These are phyloP conservation scores for Chaetodon auriga DNA, from an alignment of 2,113 vertebrate species.

Conservation along the genomic window DNA sequence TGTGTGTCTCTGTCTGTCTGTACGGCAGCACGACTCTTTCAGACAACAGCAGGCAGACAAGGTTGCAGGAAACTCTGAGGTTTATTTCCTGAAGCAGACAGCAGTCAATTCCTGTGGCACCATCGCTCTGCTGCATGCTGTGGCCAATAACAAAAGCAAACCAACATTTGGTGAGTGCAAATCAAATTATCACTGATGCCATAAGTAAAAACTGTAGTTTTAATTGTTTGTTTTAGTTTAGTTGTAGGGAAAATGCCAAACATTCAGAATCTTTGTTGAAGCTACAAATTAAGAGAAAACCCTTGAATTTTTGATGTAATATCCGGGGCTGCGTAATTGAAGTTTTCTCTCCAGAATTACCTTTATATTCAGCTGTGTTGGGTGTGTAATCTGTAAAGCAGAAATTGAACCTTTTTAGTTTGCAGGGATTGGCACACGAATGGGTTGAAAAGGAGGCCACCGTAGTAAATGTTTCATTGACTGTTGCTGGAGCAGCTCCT, in stretches of 20 bases:
- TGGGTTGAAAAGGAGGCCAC: neutral
- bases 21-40: slow-evolving; percentile 91
- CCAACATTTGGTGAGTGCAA: slow-evolving; percentile 89
- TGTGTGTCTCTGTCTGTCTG: neutral
- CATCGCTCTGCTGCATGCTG: slow-evolving; percentile 92
- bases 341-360: neutral
- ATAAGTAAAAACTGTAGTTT: neutral
- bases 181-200: neutral
- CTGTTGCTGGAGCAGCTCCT: neutral
- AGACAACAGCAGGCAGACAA: slow-evolving; percentile 90
- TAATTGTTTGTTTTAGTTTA: neutral
- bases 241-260: too few species aligned
- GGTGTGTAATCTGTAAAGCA: neutral
- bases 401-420: neutral
- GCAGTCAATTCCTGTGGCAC: slow-evolving; percentile 95
- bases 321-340: neutral
- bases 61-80: slow-evolving; percentile 84
- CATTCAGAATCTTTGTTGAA: neutral
- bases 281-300: neutral
- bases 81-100: slow-evolving; percentile 96
- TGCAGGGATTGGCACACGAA: neutral
- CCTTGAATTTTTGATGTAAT: neutral
- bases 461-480: neutral
- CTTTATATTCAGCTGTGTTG: neutral
- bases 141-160: slow-evolving; percentile 93